Base-by-base conservation (phyloP, 92 coral and sea anemone genomes). In the Phymanthus crucifer region DNA sequence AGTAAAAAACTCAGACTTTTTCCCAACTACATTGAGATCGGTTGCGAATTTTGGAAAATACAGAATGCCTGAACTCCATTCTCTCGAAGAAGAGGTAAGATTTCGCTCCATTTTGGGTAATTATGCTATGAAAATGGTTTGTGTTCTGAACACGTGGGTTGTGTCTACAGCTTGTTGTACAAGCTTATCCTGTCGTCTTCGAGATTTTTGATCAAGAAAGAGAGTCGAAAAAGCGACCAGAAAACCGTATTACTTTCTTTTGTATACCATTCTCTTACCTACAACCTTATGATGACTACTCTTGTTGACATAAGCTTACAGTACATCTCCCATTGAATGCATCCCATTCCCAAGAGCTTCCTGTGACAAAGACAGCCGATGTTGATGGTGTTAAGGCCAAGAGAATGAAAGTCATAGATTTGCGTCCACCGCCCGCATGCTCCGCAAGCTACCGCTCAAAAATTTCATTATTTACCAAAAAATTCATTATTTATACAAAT, bases 21-120 rank as follows among this genome's bases (percentile, higher is more conserved):
- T 36, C 56, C 29, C 56, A 33, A 45, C 40, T 24, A 71, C 18
- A 40, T 29, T 46, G 10, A 1, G 48, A 32, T 27, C 38, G 29
- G 46, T 26, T 47, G 8, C 4, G 10, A 58, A 13, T 37, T 46
- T 3, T 27, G 70, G 73, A 29, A 64, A 36, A 16, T 57, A 11
- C 40, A 81, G 26, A 67, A 83, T 83, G 86, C 86, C 86, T 34
- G 86, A 75, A 65, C 38, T 83, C 16, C n/a, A 54, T 24, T 8
- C 80, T n/a, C 27, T 83, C 13, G 86, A 75, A 66, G 86, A 83
- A 1, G 86, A 83, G 86, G 86, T 83, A 75, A 74, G 73, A 50
- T 1, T 36, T 50, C 40, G 6, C 8, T 79, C 66, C 11, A 35
- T 67, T 58, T 32, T 34, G 11, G 4, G 54, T 45, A 4, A 0